These are phyloP conservation scores for Zaprionus gabonicus DNA, from an alignment of 1,140 invertebrate genomes.

Conservation along the genomic window DNA sequence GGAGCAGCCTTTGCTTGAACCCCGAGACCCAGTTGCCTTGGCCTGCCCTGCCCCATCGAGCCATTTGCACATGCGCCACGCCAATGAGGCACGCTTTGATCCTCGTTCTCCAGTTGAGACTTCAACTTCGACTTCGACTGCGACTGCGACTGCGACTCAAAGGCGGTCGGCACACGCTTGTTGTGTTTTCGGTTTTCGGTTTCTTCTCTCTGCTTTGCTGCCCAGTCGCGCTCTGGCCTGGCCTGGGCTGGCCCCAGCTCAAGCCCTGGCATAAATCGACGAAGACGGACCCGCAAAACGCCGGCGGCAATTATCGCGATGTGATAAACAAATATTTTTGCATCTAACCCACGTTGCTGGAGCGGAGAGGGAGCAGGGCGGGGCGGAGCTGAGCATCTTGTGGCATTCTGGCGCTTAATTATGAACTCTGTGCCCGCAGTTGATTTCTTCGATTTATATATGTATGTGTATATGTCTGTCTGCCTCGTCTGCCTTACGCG, in stretches of 20 bases:
- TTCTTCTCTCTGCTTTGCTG: conserved; percentile 46
- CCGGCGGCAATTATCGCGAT: conserved; percentile 81
- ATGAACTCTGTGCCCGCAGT: conserved; percentile 60
- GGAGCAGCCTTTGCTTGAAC: conserved; percentile 46
- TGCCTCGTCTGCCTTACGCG: conserved; percentile 50
- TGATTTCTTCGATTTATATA: conserved; percentile 9
- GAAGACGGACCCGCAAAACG: conserved; percentile 50
- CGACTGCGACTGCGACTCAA: conserved; percentile 40
- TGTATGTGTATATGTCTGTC: conserved; percentile 45
- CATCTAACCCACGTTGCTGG: conserved; percentile 66
- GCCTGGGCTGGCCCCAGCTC: conserved; percentile 5
- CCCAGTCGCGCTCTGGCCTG: conserved; percentile 29
- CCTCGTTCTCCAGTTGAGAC: conserved; percentile 47
- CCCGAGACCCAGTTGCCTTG: conserved; percentile 38
- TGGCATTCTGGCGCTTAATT: conserved; percentile 81
- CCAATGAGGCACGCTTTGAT: conserved; percentile 80
- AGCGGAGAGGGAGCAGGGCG: conserved; percentile 45
- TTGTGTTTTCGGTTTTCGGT: conserved; percentile 18
- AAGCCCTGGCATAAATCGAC: conserved; percentile 61
- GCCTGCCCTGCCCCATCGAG: conserved; percentile 36
- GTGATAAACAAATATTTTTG: conserved; percentile 83
- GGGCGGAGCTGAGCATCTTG: conserved; percentile 40
- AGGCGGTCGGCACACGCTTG: conserved; percentile 75
- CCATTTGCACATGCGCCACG: conserved; percentile 78
- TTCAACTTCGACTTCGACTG: conserved; percentile 14